phyloP scores from a whole-genome alignment of 1,140 invertebrate genomes.

The Drosophila bocki region DNA sequence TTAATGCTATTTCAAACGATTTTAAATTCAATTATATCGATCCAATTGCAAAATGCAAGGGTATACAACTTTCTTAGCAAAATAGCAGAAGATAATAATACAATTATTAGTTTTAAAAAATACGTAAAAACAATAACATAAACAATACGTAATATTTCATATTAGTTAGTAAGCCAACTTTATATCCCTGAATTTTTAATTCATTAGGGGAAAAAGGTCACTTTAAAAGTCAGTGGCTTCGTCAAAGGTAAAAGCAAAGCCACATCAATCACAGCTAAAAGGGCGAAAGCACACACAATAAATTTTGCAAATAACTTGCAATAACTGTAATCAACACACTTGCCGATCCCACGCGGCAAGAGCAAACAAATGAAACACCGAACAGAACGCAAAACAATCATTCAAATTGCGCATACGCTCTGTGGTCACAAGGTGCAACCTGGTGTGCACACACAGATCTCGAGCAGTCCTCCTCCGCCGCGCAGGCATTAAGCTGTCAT shows the following conservation, averaged over 20 bases:
- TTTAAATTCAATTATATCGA: background rate
- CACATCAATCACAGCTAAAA: conserved; percentile 70
- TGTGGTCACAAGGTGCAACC: conserved; percentile 57
- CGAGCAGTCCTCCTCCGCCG: conserved; percentile 6
- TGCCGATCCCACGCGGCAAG: conserved; percentile 21
- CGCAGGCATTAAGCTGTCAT: conserved; percentile 71
- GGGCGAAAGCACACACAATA: conserved; percentile 66
- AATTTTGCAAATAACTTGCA: conserved; percentile 75
- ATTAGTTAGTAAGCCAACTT: background rate
- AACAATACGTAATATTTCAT: background rate
- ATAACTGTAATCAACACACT: conserved; percentile 80
- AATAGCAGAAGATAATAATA: too few relatives aligned
- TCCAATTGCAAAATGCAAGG: background rate
- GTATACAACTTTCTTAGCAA: too few relatives aligned
- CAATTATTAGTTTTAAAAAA: too few relatives aligned
- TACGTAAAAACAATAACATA: too few relatives aligned
- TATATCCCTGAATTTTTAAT: conserved; percentile 1
- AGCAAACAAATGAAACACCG: conserved; percentile 22
- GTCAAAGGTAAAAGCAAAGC: conserved; percentile 13
- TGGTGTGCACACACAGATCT: conserved; percentile 21
- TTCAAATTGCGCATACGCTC: conserved; percentile 79
- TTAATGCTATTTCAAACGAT: background rate
- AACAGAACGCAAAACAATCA: conserved; percentile 76
- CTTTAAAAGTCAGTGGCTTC: conserved; percentile 6
- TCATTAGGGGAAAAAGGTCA: conserved; percentile 16